Evolutionary conservation across 2,888 invertebrate species (phyloP).

Genomic region (Ernsta delagoae): DNA sequence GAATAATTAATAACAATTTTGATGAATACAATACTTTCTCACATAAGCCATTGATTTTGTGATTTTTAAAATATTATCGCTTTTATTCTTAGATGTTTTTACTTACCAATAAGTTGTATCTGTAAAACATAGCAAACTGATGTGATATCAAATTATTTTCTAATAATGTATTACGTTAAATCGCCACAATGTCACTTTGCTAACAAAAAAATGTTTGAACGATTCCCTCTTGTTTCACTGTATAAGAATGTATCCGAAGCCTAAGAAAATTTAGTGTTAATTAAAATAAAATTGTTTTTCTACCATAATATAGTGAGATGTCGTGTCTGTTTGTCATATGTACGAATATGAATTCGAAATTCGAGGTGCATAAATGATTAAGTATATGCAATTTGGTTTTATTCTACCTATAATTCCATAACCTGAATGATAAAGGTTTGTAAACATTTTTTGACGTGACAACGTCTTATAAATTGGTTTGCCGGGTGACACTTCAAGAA

Average conservation of each 20-base stretch:
- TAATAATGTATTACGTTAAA: not conserved
- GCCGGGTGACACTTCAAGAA: too few species aligned
- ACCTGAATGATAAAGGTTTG: too few species aligned
- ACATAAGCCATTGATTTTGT: slow-evolving; percentile 14
- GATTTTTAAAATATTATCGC: slow-evolving; percentile 5
- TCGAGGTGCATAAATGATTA: slow-evolving; percentile 65
- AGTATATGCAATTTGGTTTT: slow-evolving; percentile 38
- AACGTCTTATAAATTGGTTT: too few species aligned
- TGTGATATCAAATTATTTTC: not conserved
- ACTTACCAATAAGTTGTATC: not conserved
- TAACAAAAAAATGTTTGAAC: not conserved
- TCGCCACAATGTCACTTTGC: slow-evolving; percentile 19
- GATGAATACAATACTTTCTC: too few species aligned
- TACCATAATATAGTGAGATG: slow-evolving; percentile 34
- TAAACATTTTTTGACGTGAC: too few species aligned
- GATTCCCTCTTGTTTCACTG: not conserved
- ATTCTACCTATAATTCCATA: too few species aligned
- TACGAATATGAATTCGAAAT: slow-evolving; percentile 35
- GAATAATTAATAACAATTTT: too few species aligned
- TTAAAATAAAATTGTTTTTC: slow-evolving; percentile 13
- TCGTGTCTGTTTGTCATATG: slow-evolving; percentile 32
- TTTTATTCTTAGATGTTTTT: slow-evolving; percentile 1
- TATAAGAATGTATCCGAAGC: slow-evolving; percentile 8
- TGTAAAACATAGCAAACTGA: not conserved
- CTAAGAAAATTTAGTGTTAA: slow-evolving; percentile 21